Base-by-base conservation (phyloP, 2,797 vertebrate species). In the Benthosema pterotum region DNA sequence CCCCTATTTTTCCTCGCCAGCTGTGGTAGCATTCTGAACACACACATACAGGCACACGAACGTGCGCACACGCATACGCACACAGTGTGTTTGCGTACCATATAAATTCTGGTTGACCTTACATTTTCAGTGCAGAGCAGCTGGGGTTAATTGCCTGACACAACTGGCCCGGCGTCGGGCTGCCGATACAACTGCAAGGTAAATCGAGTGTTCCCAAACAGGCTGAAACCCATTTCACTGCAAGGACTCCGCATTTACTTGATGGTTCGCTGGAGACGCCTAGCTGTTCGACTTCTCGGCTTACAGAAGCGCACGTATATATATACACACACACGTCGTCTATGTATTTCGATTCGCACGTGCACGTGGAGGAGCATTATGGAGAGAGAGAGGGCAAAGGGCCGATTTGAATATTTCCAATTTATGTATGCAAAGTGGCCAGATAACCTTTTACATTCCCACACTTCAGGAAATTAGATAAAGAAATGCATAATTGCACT, bases 381-480 rank as follows among this genome's bases (percentile, higher is more conserved):
- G 43, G 74, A 67, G 64, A 18, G 50, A 54, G 53, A 18, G 42
- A 47, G 69, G 52, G 42, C 61, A 54, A 25, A 14, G 16, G 49
- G 25, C 17, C 5, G 1, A 82, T 87, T 86, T 83, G 63, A 88
- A 88, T 87, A 85, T 87, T 87, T 88, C 65, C 71, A 67, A 87
- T 87, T 87, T 78, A 67, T 56, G 69, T 72, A 87, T 83, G 82
- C 74, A 87, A 87, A 87, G 77, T 67, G 70, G 67, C 64, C 72
- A 67, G 69, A 78, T 82, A 86, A 67, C 60, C 59, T 62, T 64
- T 53, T 66, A 69, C 74, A 79, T 82, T 25, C 60, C 57, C 42
- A 69, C 69, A 57, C 52, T 79, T 78, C 42, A 62, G 67, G 71
- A 71, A 87, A 85, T 84, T 84, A 87, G 53, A 77, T 48, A 75